Evolutionary conservation across 2,888 invertebrate genomes (phyloP).

Genomic region (Tipula unca): DNA sequence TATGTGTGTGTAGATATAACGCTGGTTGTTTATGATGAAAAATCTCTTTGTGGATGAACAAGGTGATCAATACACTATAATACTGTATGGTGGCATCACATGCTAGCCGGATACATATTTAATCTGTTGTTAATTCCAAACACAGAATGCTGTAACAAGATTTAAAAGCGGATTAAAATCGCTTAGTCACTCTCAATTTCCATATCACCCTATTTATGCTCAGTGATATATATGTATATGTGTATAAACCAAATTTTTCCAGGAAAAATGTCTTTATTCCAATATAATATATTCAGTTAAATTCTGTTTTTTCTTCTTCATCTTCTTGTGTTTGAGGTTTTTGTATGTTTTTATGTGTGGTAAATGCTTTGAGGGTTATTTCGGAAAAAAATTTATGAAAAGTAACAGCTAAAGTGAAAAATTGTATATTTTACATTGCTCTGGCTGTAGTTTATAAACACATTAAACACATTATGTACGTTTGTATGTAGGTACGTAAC

Average conservation of each 20-base stretch:
- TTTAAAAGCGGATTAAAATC: not conserved
- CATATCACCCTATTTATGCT: not conserved
- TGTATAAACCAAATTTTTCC: not conserved
- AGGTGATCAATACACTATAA: not conserved
- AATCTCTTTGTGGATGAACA: not conserved
- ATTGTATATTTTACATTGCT: not conserved
- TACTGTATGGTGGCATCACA: not conserved
- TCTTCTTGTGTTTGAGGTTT: not conserved
- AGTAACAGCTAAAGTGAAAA: not conserved
- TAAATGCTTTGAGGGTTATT: not conserved
- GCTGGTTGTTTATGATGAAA: not conserved
- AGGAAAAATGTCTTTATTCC: not conserved
- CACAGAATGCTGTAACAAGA: not conserved
- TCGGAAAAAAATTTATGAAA: slow-evolving; percentile 1
- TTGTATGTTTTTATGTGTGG: not conserved
- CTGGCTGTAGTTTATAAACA: not conserved
- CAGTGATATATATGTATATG: not conserved
- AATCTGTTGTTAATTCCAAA: not conserved
- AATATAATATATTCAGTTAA: not conserved
- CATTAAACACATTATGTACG: not conserved
- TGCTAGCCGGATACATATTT: not conserved
- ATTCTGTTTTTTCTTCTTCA: not conserved
- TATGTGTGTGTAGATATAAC: no score
- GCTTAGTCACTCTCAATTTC: not conserved
- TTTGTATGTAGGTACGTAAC: not conserved